Percentiles rank a stretch among this genome's conserved stretches.
Conservation (phyloP, 2,888 invertebrate species). For the Drosophila barbarae region DNA sequence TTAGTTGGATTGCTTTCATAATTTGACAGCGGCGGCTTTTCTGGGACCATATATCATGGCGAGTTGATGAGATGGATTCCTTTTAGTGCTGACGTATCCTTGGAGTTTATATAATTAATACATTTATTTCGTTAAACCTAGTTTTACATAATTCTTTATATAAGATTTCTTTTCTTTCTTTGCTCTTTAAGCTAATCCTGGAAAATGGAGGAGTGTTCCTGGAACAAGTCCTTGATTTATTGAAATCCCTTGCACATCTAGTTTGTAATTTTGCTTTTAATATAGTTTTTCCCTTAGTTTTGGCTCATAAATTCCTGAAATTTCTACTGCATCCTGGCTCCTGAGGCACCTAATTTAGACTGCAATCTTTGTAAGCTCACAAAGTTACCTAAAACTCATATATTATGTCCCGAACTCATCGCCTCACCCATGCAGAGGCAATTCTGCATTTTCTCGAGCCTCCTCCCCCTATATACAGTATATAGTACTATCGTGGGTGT, state of each 20-base stretch:
- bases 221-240: not conserved
- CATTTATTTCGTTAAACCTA: not conserved
- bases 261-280: too few species aligned
- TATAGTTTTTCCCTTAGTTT: not conserved
- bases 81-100: constrained; percentile 3
- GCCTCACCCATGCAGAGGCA: constrained; percentile 26
- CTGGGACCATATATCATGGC: constrained; percentile 26
- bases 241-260: too few species aligned
- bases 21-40: constrained; percentile 21
- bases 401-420: constrained; percentile 7
- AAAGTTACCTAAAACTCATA: not conserved
- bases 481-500: constrained; percentile 1
- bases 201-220: too few species aligned
- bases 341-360: not conserved
- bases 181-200: not conserved
- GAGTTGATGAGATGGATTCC: constrained; percentile 11
- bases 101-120: not conserved
- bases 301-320: not conserved
- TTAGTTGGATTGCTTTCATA: constrained; percentile 17
- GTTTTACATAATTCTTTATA: not conserved
- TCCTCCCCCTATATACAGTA: constrained; percentile 9
- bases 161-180: too few species aligned
- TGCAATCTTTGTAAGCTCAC: not conserved
- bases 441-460: constrained; percentile 21
- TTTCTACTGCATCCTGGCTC: too few species aligned